phyloP scores from a whole-genome alignment of 2,888 invertebrate genomes.

The Cosmopolites sordidus region DNA sequence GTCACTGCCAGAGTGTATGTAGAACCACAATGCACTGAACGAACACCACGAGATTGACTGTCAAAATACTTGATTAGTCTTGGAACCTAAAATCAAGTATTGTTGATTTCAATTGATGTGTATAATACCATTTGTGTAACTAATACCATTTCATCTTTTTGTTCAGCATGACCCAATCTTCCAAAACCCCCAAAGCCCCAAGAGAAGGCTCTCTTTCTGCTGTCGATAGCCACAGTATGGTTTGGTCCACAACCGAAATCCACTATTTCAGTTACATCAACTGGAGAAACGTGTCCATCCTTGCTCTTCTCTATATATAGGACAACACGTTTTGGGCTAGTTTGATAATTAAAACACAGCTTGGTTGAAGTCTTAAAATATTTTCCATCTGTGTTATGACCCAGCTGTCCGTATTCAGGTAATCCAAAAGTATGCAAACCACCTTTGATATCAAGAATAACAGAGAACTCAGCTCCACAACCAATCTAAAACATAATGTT shows the following conservation, averaged over 20 bases:
- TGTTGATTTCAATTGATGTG: too few species aligned
- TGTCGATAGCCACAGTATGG: conserved; percentile 87
- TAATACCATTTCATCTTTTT: conserved; percentile 86
- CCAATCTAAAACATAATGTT: conserved; percentile 54
- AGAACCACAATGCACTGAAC: conserved; percentile 77
- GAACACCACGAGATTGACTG: conserved; percentile 76
- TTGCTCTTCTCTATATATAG: conserved; percentile 29
- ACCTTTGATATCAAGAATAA: conserved; percentile 85
- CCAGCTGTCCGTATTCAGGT: conserved; percentile 89
- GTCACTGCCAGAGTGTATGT: conserved; percentile 83
- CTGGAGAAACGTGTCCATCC: conserved; percentile 77
- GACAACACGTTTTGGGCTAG: conserved; percentile 67
- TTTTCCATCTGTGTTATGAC: conserved; percentile 93
- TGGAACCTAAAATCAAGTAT: conserved; percentile 44
- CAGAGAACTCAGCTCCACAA: conserved; percentile 90
- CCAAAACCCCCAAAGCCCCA: conserved; percentile 98
- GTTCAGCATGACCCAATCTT: conserved; percentile 87
- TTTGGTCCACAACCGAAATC: conserved; percentile 89
- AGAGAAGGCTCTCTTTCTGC: conserved; percentile 82
- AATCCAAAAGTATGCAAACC: conserved; percentile 86
- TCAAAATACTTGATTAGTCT: conserved; percentile 87
- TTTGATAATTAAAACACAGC: conserved; percentile 80
- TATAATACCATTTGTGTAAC: too few species aligned
- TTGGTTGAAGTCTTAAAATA: conserved; percentile 89
- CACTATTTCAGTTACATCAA: conserved; percentile 81